These are phyloP conservation scores for Sciurus carolinensis DNA, from an alignment of 2,797 vertebrate genomes.

Conservation along the genomic window DNA sequence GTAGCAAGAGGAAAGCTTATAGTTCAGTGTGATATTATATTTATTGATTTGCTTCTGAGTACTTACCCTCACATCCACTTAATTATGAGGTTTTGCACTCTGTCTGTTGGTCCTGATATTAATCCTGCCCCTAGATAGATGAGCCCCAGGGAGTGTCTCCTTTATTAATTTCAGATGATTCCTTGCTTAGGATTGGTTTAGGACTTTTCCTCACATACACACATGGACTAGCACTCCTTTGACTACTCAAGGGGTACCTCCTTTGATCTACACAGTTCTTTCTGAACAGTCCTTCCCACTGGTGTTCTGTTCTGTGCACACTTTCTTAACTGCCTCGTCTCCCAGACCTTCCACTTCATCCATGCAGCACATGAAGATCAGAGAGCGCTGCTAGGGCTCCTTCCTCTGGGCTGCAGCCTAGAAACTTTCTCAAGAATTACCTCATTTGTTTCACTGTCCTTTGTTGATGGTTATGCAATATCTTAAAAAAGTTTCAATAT, in stretches of 20 bases:
- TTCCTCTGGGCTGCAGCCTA: not conserved
- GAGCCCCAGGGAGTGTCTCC: not conserved
- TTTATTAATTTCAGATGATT: slow-evolving; percentile 20
- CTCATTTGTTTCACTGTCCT: slow-evolving; percentile 3
- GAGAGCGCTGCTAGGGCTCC: not conserved
- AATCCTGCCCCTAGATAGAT: not conserved
- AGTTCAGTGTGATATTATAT: too few relatives aligned
- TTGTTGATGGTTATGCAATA: not conserved
- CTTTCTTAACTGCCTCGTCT: not conserved
- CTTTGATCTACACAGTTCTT: not conserved
- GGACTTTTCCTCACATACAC: not conserved
- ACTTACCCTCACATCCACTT: not conserved
- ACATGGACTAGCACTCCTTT: not conserved
- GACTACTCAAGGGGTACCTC: not conserved
- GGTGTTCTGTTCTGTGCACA: not conserved
- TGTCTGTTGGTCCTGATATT: not conserved
- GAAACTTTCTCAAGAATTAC: not conserved
- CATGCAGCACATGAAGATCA: not conserved
- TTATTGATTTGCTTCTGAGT: not conserved
- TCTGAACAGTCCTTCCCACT: not conserved
- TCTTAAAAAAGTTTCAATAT: slow-evolving; percentile 43
- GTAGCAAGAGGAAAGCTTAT: too few relatives aligned
- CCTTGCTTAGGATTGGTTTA: not conserved
- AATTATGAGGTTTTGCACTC: not conserved
- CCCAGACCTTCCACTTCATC: not conserved